These are phyloP conservation scores for Tetramorium bicarinatum DNA, from an alignment of 2,888 invertebrate genomes.

Conservation along the genomic window DNA sequence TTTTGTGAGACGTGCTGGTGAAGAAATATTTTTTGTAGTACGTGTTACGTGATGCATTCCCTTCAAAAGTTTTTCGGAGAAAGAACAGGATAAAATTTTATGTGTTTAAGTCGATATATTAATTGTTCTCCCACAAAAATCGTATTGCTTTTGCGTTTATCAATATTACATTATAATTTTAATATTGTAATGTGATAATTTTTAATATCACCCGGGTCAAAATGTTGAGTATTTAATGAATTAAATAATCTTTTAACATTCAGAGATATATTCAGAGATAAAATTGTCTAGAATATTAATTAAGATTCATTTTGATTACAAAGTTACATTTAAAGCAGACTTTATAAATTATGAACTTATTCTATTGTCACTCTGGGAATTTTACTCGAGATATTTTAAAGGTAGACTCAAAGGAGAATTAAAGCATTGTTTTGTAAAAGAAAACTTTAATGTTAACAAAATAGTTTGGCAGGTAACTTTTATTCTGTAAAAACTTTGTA, in stretches of 20 bases:
- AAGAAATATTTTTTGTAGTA: slow-evolving; percentile 9
- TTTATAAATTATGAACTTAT: slow-evolving; percentile 2
- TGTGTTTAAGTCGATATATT: background rate
- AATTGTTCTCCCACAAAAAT: background rate
- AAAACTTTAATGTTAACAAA: slow-evolving; percentile 17
- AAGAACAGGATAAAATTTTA: background rate
- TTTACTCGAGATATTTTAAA: background rate
- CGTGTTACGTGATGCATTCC: background rate
- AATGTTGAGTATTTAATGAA: background rate
- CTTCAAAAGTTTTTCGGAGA: background rate
- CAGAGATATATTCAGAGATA: background rate
- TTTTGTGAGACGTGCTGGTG: background rate
- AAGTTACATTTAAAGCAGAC: background rate
- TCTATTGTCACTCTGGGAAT: background rate
- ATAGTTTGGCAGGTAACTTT: background rate
- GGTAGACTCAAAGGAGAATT: background rate
- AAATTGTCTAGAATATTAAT: background rate
- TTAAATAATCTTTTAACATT: background rate
- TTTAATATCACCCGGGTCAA: background rate
- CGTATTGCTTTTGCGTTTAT: background rate
- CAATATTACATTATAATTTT: background rate
- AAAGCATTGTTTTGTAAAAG: background rate
- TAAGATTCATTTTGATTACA: background rate
- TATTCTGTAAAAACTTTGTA: background rate
- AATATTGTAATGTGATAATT: background rate